Base-by-base conservation (phyloP, 2,113 vertebrate species). In the Labeo rohita region DNA sequence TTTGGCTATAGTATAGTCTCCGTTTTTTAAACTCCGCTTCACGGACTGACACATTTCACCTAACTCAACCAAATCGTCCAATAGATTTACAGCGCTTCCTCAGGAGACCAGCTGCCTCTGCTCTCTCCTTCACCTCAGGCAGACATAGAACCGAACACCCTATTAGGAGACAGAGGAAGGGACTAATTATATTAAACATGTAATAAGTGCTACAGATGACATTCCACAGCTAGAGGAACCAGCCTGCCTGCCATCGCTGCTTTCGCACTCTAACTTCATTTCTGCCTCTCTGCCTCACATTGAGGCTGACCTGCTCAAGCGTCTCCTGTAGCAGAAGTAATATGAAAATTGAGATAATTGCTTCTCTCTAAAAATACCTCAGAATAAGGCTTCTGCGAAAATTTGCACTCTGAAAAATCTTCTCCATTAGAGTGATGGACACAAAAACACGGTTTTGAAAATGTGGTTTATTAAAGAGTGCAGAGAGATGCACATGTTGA, bases 351-450 rank as follows among this genome's bases (percentile, higher is more conserved):
- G 77, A 91, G 85, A 90, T 90, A 91, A 93, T 93, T 91, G 89
- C 88, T 91, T 89, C 78, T 5, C 85, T 92, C 92, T 93, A 92
- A 94, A 95, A 94, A 94, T 94, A 93, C 77, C 80, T 43, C 49
- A 80, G 13, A 87, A 88, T 91, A 86, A 91, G 56, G 78, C 84
- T 82, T 68, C 59, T 47, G 78, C 87, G 83, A 83, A 90, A 86
- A 89, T 91, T 86, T 90, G 70, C 77, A 76, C 82, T 66, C 63
- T 3, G 9, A 5, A 54, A 76, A 45, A 56, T 21, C 16, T 5
- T 23, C 43, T 39, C 18, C 21, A 49, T 63, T 85, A 65, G 84
- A 84, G 77, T 87, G 56, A 23, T 36, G 54, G 39, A 18, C 70
- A 16, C 12, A 18, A 52, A 76, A 36, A 28, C 13, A 80, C 9